These are phyloP conservation scores for Hippolais icterina DNA, from an alignment of 2,113 vertebrate species.

Conservation along the genomic window DNA sequence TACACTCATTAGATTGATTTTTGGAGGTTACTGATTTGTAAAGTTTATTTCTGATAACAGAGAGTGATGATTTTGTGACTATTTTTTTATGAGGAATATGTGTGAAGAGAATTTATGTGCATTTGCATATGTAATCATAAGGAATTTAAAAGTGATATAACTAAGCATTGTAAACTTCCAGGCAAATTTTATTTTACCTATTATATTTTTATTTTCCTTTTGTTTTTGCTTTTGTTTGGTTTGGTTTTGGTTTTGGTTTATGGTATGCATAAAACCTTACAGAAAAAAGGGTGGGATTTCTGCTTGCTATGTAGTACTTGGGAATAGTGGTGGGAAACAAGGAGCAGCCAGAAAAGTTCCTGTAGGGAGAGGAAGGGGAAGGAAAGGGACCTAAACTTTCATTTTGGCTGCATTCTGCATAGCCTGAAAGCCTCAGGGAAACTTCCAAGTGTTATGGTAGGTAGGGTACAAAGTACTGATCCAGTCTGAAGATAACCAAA, in stretches of 20 bases:
- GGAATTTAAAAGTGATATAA: neutral
- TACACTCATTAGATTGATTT: neutral
- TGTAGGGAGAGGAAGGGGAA: neutral
- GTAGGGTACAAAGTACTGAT: conserved; percentile 38
- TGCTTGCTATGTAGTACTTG: neutral
- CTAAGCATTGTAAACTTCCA: neutral
- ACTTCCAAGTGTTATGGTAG: neutral
- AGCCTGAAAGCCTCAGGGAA: conserved; percentile 45
- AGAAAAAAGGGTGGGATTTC: neutral
- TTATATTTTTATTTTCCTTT: neutral
- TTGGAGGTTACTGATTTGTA: neutral
- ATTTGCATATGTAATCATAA: neutral
- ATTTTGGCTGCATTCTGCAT: conserved; percentile 29
- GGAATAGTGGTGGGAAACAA: neutral
- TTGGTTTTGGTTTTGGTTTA: neutral
- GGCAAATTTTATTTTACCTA: neutral
- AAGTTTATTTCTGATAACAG: neutral
- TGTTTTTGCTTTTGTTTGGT: neutral
- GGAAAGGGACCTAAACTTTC: conserved; percentile 15
- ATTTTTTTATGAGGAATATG: neutral
- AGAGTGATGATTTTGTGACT: neutral
- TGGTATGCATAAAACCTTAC: neutral
- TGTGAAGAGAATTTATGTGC: neutral
- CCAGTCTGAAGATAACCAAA: conserved; percentile 50
- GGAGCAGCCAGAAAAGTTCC: neutral